phyloP scores from a whole-genome alignment of 2,113 vertebrate species.

The Sus scrofa region DNA sequence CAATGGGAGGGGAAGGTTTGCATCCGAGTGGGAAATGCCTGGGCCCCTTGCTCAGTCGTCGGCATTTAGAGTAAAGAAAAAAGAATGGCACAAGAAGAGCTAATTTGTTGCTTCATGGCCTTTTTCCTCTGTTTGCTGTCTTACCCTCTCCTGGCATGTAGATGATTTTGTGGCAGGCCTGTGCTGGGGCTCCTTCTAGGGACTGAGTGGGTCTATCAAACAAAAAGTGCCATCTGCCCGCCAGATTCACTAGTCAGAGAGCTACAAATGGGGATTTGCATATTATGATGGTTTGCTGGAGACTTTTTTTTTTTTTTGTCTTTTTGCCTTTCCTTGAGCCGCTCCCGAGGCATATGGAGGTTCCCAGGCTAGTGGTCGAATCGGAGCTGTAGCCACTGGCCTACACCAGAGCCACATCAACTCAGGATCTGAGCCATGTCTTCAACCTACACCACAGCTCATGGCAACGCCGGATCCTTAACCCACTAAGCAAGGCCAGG shows the following conservation, averaged over 20 bases:
- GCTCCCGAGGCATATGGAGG: no score
- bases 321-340: no score
- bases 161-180: neutral
- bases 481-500: no score
- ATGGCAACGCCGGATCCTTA: no score
- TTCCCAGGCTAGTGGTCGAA: no score
- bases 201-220: neutral
- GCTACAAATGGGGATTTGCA: neutral
- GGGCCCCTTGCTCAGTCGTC: neutral
- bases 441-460: no score
- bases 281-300: neutral
- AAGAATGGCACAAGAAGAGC: neutral
- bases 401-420: no score
- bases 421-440: no score
- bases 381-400: no score
- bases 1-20: neutral
- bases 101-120: accelerated
- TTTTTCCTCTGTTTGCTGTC: accelerated
- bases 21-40: neutral
- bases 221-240: slow-evolving; percentile 13
- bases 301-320: no score
- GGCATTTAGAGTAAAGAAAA: neutral
- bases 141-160: neutral
- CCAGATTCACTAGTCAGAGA: neutral
- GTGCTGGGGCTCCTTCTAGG: neutral